These are phyloP conservation scores for Lepus europaeus DNA, from an alignment of 2,113 vertebrate species.

Conservation along the genomic window DNA sequence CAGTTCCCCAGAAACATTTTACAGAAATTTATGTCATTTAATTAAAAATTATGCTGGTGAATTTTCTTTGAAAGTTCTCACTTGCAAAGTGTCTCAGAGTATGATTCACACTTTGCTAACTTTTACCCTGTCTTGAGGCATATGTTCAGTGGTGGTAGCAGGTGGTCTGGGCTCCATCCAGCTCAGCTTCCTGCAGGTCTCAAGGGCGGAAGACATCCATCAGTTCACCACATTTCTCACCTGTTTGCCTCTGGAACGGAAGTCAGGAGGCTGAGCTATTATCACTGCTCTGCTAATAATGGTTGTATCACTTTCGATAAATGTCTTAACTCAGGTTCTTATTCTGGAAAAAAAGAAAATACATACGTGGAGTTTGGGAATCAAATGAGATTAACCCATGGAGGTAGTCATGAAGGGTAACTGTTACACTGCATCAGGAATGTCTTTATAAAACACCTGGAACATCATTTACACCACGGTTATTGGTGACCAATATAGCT, in stretches of 20 bases:
- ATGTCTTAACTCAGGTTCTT: not conserved
- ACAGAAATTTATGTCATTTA: conserved; percentile 12
- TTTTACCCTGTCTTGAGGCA: not conserved
- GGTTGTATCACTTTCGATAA: not conserved
- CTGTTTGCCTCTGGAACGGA: not conserved
- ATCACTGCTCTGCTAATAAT: not conserved
- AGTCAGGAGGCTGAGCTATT: not conserved
- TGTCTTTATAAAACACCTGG: too few species aligned
- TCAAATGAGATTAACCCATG: not conserved
- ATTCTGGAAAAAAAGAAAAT: not conserved
- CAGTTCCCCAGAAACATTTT: not conserved
- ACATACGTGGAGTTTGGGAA: not conserved
- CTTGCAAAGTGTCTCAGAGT: not conserved
- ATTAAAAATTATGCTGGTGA: not conserved
- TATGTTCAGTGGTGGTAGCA: not conserved
- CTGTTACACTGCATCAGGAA: not conserved
- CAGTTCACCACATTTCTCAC: too few species aligned
- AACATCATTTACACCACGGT: not conserved
- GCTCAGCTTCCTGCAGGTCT: not conserved
- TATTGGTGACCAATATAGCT: not conserved
- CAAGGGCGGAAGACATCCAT: not conserved
- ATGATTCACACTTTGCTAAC: not conserved
- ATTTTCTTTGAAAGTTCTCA: not conserved
- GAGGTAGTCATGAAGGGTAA: not conserved
- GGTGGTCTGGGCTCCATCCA: not conserved